phyloP scores from a whole-genome alignment of 2,113 vertebrate species.

The Grammomys dolichurus region DNA sequence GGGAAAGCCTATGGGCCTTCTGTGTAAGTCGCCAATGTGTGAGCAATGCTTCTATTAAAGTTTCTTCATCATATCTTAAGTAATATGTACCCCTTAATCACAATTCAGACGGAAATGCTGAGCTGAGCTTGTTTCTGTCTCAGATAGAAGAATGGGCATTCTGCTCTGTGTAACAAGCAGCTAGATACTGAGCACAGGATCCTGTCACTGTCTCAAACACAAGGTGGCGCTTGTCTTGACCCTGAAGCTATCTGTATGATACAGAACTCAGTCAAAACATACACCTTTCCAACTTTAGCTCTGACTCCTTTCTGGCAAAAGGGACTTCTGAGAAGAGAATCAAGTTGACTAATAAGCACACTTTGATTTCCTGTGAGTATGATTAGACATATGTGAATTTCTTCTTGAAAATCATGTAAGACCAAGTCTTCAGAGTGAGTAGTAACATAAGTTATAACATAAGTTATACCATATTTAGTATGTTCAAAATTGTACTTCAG shows the following conservation, averaged over 20 bases:
- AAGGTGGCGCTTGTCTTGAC: background rate
- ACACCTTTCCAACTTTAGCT: background rate
- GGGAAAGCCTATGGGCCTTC: background rate
- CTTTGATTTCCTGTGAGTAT: background rate
- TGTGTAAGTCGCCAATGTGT: no score
- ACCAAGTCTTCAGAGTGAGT: background rate
- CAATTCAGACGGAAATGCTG: background rate
- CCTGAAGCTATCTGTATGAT: background rate
- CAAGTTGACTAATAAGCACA: background rate
- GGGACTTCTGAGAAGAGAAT: background rate
- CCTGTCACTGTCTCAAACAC: background rate
- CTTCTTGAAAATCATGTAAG: constrained; percentile 10
- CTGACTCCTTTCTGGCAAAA: background rate
- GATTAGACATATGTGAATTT: background rate
- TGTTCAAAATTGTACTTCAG: background rate
- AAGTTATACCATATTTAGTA: background rate
- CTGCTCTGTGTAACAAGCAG: background rate
- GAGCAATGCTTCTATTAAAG: background rate
- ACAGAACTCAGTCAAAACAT: background rate
- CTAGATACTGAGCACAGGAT: background rate
- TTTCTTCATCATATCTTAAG: background rate
- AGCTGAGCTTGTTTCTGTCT: background rate
- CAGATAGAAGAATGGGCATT: background rate
- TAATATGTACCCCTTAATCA: background rate
- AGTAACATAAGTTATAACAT: background rate